Evolutionary conservation across 23 tunicate genomes (phyloP), one percentile per base, ranked within the genome.

Genomic region (Aplidium turbinatum): DNA sequence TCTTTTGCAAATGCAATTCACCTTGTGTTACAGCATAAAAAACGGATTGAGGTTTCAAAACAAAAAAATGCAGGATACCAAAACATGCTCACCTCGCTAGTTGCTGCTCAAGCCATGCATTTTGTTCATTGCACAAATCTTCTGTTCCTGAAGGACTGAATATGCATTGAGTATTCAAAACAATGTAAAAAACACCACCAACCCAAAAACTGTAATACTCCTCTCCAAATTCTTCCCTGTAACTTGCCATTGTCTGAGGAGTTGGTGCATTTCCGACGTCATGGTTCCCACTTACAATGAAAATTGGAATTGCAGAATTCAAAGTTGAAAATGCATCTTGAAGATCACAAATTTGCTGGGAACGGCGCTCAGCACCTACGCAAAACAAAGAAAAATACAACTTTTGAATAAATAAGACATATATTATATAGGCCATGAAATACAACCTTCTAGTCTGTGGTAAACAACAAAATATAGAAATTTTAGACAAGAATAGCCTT

Each of bases 251-350:
- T 9, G 86, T 65, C 31, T 79, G 67, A 55, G 28, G 32, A 18
- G 83, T 81, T 1, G 91, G 97, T 29, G n/a, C 31, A 67, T 84
- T 79, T 5, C 97, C 97, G 23, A 91, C 40, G 57, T 91, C 97
- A 51, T 91, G 97, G 78, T 91, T 91, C 1, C 97, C 97, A 42
- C 90, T 72, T 18, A 73, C 73, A 48, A 56, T 75, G 50, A 91
- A 56, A 35, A 91, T 42, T 33, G 97, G 97, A 67, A 91, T 84
- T 32, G 48, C 28, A 19, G 78, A 20, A 48, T 83, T 48, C 6
- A 75, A 50, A 29, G 31, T 28, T 32, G 74, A 50, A 35, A 91
- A 72, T 30, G 75, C 73, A 0, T 66, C 39, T 26, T 63, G 27
- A 4, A 91, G 22, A 56, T 79, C 85, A 33, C 24, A 27, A 3